phyloP scores from a whole-genome alignment of 2,797 vertebrate genomes.

The Notolabrus celidotus region DNA sequence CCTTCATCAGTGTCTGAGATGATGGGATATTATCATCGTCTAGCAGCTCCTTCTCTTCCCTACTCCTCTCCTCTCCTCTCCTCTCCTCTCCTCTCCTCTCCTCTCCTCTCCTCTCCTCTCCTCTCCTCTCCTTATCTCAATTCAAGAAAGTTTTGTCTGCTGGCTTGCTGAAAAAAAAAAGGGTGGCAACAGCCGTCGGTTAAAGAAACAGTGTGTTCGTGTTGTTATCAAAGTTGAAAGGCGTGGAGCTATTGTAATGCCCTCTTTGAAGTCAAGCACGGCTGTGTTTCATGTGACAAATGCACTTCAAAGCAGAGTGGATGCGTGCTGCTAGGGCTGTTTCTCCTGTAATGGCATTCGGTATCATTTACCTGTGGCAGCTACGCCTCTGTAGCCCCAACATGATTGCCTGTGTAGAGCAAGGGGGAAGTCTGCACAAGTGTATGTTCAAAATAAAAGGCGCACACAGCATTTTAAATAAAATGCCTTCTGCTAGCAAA shows the following conservation, averaged over 20 bases:
- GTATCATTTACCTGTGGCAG: slow-evolving; percentile 75
- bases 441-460: slow-evolving; percentile 47
- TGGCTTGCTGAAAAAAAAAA: slow-evolving; percentile 47
- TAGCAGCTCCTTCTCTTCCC: slow-evolving; percentile 7
- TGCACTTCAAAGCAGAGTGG: slow-evolving; percentile 79
- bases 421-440: slow-evolving; percentile 11
- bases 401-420: slow-evolving; percentile 54
- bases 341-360: slow-evolving; percentile 68
- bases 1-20: slow-evolving; percentile 48
- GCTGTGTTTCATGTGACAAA: slow-evolving; percentile 78
- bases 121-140: slow-evolving; percentile 12
- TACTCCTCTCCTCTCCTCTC: slow-evolving; percentile 7
- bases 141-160: slow-evolving; percentile 28
- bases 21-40: slow-evolving; percentile 44
- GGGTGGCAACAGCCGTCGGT: slow-evolving; percentile 40
- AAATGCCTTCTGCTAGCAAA: slow-evolving; percentile 35
- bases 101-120: slow-evolving; percentile 1
- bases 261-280: slow-evolving; percentile 77
- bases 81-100: not conserved
- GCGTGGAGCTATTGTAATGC: slow-evolving; percentile 69
- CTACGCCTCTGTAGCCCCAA: slow-evolving; percentile 63
- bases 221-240: slow-evolving; percentile 72
- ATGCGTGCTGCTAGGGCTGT: slow-evolving; percentile 62
- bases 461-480: slow-evolving; percentile 35
- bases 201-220: slow-evolving; percentile 58